These are phyloP conservation scores for Amyelois transitella DNA, from an alignment of 1,140 invertebrate species.

Conservation along the genomic window DNA sequence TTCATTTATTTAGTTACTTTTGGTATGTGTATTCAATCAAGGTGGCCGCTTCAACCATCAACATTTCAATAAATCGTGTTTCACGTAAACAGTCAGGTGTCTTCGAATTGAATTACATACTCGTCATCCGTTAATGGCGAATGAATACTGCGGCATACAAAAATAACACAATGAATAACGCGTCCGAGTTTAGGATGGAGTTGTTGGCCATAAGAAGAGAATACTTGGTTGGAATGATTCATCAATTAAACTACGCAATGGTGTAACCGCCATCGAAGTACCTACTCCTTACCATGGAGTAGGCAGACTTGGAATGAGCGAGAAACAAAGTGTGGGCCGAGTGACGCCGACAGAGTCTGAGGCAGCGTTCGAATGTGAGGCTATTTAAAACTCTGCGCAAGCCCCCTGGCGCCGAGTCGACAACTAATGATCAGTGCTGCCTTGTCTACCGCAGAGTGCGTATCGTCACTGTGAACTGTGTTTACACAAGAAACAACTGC, in stretches of 20 bases:
- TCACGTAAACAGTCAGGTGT: neutral
- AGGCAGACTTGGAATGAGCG: slow-evolving; percentile 65
- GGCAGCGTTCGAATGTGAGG: slow-evolving; percentile 57
- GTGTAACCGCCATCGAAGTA: slow-evolving; percentile 34
- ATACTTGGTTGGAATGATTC: slow-evolving; percentile 59
- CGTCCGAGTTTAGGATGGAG: slow-evolving; percentile 18
- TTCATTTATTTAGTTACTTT: no score
- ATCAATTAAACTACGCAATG: slow-evolving; percentile 51
- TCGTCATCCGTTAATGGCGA: slow-evolving; percentile 4
- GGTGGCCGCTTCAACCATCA: slow-evolving; percentile 6
- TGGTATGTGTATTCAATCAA: no score
- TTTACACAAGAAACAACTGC: slow-evolving; percentile 55
- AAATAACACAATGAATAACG: slow-evolving; percentile 55
- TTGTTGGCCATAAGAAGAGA: slow-evolving; percentile 56
- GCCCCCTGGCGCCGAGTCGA: slow-evolving; percentile 69
- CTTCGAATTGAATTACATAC: slow-evolving; percentile 2
- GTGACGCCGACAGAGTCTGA: slow-evolving; percentile 59
- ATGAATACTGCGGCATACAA: slow-evolving; percentile 15
- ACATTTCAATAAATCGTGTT: neutral
- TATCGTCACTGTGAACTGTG: slow-evolving; percentile 58
- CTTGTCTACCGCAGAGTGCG: slow-evolving; percentile 58
- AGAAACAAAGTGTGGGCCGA: slow-evolving; percentile 68
- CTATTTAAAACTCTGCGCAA: slow-evolving; percentile 75
- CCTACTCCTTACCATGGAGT: slow-evolving; percentile 29
- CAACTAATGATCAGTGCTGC: slow-evolving; percentile 69